These are phyloP conservation scores for Rhorus exstirpatorius DNA, from an alignment of 2,888 invertebrate species.

Conservation along the genomic window DNA sequence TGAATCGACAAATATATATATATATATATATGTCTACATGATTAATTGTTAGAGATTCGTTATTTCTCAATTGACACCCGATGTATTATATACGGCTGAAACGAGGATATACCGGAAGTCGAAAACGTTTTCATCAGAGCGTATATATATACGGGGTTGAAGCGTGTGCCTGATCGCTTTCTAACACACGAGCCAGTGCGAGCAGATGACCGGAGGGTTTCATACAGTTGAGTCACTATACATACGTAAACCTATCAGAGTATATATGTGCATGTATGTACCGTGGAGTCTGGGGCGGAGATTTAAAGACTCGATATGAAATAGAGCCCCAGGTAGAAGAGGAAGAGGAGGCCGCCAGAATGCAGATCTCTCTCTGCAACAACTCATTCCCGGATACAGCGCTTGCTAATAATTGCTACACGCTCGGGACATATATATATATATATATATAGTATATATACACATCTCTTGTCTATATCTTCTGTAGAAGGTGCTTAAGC, in stretches of 20 bases:
- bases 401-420: conserved; percentile 81
- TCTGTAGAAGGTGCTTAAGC: not conserved
- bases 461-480: not conserved
- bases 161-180: conserved; percentile 60
- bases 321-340: conserved; percentile 72
- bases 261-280: conserved; percentile 15
- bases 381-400: conserved; percentile 78
- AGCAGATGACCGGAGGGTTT: conserved; percentile 39
- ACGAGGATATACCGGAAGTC: conserved; percentile 68
- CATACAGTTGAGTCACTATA: conserved; percentile 5
- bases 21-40: no score
- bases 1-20: conserved; percentile 15
- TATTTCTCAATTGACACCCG: conserved; percentile 61
- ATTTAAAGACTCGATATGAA: conserved; percentile 82
- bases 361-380: conserved; percentile 78
- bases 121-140: conserved; percentile 39
- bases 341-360: conserved; percentile 72
- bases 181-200: conserved; percentile 55
- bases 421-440: conserved; percentile 74
- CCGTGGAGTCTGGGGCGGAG: conserved; percentile 80
- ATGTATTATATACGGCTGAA: conserved; percentile 29
- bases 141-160: conserved; percentile 47
- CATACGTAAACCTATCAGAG: not conserved
- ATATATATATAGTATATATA: conserved; percentile 5
- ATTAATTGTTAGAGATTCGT: conserved; percentile 62